Evolutionary conservation across 2,888 invertebrate genomes (phyloP), one percentile per base, ranked within the genome.

Genomic region (Drosophila pegasa): DNA sequence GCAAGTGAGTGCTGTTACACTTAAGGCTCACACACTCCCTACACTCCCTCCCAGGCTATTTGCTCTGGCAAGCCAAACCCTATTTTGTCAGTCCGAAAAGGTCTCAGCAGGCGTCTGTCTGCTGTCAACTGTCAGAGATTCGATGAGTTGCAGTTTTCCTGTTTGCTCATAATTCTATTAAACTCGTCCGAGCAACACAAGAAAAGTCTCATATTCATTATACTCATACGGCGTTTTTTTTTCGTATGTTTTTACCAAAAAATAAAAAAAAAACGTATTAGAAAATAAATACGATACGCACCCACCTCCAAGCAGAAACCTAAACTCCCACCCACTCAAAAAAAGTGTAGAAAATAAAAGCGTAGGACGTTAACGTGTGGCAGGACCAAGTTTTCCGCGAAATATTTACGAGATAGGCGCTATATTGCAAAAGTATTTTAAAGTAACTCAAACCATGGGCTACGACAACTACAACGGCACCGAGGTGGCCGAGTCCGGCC

Each of bases 381-480:
- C 33, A 10, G 9, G 25, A 25, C 9, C 14, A 38, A 20, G 27
- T 40, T 29, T 27, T 9, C 14, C 16, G 37, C 6, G 18, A 27
- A 38, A 52, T 9, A 27, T 27, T 37, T 29, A 38, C 57, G 61
- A 58, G 8, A 71, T 73, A 72, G 73, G 67, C 47, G 12, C 52
- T 45, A 59, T 77, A 52, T 58, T 50, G 43, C 52, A 47, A n/a
- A 41, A 65, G 43, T 57, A 58, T 16, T 50, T 41, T 2, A 64
- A 58, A 54, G 20, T 22, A 60, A 66, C 51, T 58, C 35, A 22
- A 31, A 60, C 33, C 9, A 87, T 87, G 87, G 87, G 85, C 27
- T 81, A 70, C 64, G 85, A 81, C 41, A 75, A 65, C 40, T 84
- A 55, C 50, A 66, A 70, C 20, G 59, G 56, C 35, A 40, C 55